A percentile compares a stretch with the other conserved stretches of the same genome.
Conservation (phyloP, 2,888 invertebrate species). For the Hermaeophaga mercurialis region DNA sequence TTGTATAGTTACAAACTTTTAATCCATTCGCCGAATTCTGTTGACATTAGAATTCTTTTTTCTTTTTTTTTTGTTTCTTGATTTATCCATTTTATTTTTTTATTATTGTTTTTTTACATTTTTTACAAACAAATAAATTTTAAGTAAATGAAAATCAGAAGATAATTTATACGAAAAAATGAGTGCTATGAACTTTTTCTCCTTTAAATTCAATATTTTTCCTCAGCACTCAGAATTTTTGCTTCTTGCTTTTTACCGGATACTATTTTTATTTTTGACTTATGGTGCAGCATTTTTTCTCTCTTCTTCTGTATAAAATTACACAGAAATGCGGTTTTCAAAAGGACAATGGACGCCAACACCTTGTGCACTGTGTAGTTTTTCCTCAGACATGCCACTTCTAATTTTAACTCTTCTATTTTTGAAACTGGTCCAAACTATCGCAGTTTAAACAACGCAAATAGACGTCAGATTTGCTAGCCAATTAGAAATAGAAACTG, state of each 20-base stretch:
- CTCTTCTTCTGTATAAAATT: not conserved
- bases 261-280: not conserved
- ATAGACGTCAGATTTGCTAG: too few relatives aligned
- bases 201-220: constrained; percentile 18
- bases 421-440: not conserved
- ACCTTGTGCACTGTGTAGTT: not conserved
- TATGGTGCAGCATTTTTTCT: constrained; percentile 1
- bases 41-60: too few relatives aligned
- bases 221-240: not conserved
- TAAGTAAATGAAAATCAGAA: too few relatives aligned
- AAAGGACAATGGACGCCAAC: not conserved
- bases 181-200: too few relatives aligned
- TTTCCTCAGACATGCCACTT: not conserved
- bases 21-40: too few relatives aligned
- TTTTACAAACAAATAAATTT: too few relatives aligned
- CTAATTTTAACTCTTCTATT: not conserved
- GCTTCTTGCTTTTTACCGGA: constrained; percentile 16
- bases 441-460: constrained; percentile 1
- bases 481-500: too few relatives aligned
- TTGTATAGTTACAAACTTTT: too few relatives aligned
- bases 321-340: not conserved
- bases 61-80: too few relatives aligned
- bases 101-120: too few relatives aligned
- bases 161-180: too few relatives aligned
- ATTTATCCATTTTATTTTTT: too few relatives aligned